Base-by-base conservation (phyloP, 2,797 vertebrate genomes). In the Buphagus erythrorhynchus region DNA sequence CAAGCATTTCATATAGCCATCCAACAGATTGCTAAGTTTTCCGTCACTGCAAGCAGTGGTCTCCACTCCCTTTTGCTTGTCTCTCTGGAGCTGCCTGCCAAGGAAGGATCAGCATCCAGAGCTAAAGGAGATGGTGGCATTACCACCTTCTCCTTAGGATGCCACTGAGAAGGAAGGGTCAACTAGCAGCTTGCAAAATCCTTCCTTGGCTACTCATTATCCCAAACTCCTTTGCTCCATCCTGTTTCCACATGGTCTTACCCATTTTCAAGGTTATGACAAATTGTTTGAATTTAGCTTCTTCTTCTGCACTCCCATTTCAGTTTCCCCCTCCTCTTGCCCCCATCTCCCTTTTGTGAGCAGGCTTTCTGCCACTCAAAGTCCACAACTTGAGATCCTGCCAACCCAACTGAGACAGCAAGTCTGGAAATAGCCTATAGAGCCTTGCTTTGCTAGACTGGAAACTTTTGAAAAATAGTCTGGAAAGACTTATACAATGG, bases 401-500 rank as follows among this genome's bases (percentile, higher is more conserved):
- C 93, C 95, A 94, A 40, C 20, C 9, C 58, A 51, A 80, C 57
- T 91, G 91, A 96, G 96, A 96, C 94, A 94, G 72, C 25, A 75
- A 93, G 91, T 96, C 93, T 95, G 88, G 91, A 95, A 97, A 95
- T 33, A 81, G 75, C 87, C 94, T 93, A 93, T 88, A 88, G 57
- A 95, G 20, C 69, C 58, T 49, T 2, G 5, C 54, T 90, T 91
- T 95, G 45, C 90, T 95, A 95, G 96, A 94, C 85, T 93, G 96
- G 95, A 97, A 97, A 97, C 45, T 96, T 94, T 83, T 43, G 61
- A 93, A 88, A 94, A 95, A 90, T 88, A 86, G 49, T n/a, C 35
- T 97, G 95, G 95, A 96, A 96, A 95, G 61, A 93, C 79, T 96
- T 96, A 90, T 96, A 95, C 73, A 95, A 95, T 93, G 87, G 54